Evolutionary conservation across 2,888 invertebrate genomes (phyloP).

Genomic region (Dynastes maya): DNA sequence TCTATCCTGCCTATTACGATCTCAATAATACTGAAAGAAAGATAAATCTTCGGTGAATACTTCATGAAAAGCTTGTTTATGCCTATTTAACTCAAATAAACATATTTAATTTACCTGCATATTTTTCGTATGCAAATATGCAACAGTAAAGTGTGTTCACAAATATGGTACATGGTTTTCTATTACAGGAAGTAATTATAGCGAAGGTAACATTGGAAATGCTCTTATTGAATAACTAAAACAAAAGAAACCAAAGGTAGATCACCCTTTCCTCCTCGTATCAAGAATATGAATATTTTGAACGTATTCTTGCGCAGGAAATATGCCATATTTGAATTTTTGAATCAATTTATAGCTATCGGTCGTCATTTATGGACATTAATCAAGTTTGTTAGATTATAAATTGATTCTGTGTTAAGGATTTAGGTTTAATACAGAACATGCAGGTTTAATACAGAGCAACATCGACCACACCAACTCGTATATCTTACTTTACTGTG

Average conservation of each 20-base stretch:
- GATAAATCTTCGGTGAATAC: too few relatives aligned
- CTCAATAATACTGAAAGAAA: too few relatives aligned
- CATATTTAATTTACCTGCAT: not conserved
- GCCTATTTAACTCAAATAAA: not conserved
- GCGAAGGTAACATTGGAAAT: slow-evolving; percentile 72
- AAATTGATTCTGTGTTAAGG: slow-evolving; percentile 63
- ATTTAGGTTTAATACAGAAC: slow-evolving; percentile 52
- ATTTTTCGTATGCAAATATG: slow-evolving; percentile 26
- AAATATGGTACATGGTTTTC: slow-evolving; percentile 45
- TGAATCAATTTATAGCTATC: slow-evolving; percentile 62
- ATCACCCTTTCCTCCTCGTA: slow-evolving; percentile 49
- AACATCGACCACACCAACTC: slow-evolving; percentile 52
- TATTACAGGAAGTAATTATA: slow-evolving; percentile 58
- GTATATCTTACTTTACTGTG: slow-evolving; percentile 83
- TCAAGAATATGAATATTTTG: slow-evolving; percentile 23
- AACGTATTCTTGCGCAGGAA: slow-evolving; percentile 64
- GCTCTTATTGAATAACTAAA: slow-evolving; percentile 60
- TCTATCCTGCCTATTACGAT: too few relatives aligned
- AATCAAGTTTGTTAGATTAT: slow-evolving; percentile 54
- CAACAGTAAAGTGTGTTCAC: slow-evolving; percentile 21
- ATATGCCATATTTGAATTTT: slow-evolving; percentile 59
- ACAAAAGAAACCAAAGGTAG: slow-evolving; percentile 28
- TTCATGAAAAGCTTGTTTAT: not conserved
- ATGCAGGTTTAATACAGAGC: slow-evolving; percentile 57
- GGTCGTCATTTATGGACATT: slow-evolving; percentile 3